phyloP scores from a whole-genome alignment of 2,888 invertebrate species.

The Hydriomena furcata region DNA sequence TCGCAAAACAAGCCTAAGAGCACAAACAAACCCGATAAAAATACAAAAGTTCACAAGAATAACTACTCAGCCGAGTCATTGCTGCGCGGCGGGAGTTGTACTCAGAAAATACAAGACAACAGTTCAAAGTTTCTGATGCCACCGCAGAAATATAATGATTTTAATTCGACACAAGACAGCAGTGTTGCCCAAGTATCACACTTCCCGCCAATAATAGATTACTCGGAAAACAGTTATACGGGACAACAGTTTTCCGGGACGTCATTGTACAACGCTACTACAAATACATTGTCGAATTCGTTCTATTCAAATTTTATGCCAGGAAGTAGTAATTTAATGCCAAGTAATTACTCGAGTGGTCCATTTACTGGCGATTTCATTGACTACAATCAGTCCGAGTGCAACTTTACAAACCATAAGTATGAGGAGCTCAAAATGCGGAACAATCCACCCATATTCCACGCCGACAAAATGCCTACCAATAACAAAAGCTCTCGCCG shows the following conservation, averaged over 20 bases:
- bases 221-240: slow-evolving; percentile 68
- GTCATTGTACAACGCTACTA: slow-evolving; percentile 71
- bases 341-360: slow-evolving; percentile 66
- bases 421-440: slow-evolving; percentile 75
- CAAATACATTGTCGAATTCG: slow-evolving; percentile 75
- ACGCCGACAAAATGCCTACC: slow-evolving; percentile 62
- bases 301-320: slow-evolving; percentile 79
- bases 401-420: slow-evolving; percentile 72
- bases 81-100: slow-evolving; percentile 66
- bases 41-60: slow-evolving; percentile 66
- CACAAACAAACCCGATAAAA: slow-evolving; percentile 64
- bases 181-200: slow-evolving; percentile 77
- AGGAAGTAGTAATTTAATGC: slow-evolving; percentile 68
- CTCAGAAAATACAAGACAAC: slow-evolving; percentile 65
- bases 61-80: slow-evolving; percentile 76
- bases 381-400: slow-evolving; percentile 75
- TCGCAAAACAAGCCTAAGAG: slow-evolving; percentile 59
- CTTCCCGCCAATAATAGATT: slow-evolving; percentile 74
- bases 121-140: slow-evolving; percentile 62
- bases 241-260: slow-evolving; percentile 75
- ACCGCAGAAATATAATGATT: slow-evolving; percentile 70
- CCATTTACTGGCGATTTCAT: slow-evolving; percentile 72
- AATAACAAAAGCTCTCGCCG: slow-evolving; percentile 66
- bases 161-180: slow-evolving; percentile 61
- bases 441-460: slow-evolving; percentile 59